Base-by-base conservation (phyloP, 2,113 vertebrate species). In the Eublepharis macularius region DNA sequence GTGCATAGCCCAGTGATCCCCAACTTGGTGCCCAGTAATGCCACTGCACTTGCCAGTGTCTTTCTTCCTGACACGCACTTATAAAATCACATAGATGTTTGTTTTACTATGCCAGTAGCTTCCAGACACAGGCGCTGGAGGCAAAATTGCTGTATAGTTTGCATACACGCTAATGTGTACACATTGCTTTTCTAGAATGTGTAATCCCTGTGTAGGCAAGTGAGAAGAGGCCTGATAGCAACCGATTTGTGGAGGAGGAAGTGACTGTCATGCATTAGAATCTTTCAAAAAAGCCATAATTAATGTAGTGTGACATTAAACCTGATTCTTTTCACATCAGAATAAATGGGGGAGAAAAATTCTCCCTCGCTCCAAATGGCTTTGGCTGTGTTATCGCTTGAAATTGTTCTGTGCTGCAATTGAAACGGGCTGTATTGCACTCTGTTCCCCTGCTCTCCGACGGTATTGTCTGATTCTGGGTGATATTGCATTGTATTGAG, bases 401-500 rank as follows among this genome's bases (percentile, higher is more conserved):
- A 66, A 75, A 54, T 41, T 68, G 73, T 43, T 87, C 86, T 77
- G 39, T 39, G 34, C 76, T 80, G 57, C 76, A 26, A 54, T 80
- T 75, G 36, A 74, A 66, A 49, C 43, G 10, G 3, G 60, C 24
- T 83, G 57, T 66, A 74, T 80, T 63, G 86, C 45, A 74, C 12
- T 65, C 84, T 72, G 14, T 80, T 45, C 45, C 43, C 70, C 63
- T 47, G 41, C 54, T 49, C 26, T 7, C 39, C 77, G 60, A 80
- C 9, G 39, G 51, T 47, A 86, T 80, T 86, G 69, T 81, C 68
- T 68, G 76, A 75, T 84, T 65, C 57, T 87, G 60, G 66, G 72
- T 66, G 81, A 83, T 75, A 80, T 21, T 80, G 57, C 60, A 75
- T 36, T 83, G 57, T 75, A 66, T 21, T 45, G 68, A 80, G 39